Evolutionary conservation across 1,140 invertebrate species (phyloP), one percentile per base, ranked within the genome.

Genomic region (Philotrypesis tridentata): DNA sequence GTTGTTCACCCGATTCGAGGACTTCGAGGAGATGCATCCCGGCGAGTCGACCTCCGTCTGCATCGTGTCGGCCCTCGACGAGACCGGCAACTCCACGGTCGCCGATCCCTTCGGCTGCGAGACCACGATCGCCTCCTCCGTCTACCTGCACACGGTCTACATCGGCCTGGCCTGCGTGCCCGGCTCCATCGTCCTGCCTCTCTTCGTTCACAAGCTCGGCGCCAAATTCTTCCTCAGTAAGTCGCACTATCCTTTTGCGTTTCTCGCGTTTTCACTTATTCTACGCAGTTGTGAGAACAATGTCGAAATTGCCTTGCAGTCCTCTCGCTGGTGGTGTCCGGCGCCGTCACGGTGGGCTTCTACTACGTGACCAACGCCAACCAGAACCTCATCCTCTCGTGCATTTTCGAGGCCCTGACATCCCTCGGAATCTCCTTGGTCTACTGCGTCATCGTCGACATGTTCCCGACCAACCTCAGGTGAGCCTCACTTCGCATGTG

Each of bases 401-500:
- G 95, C 86, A 93, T 96, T 63, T 96, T 96, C 90, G 95, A 96
- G 91, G 95, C 95, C 0, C 90, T 96, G 21, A 96, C 95, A 12
- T 95, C 95, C 37, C 91, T 96, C 70, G 95, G 94, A 82, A 96
- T 96, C 86, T 95, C 95, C 89, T 92, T 95, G 75, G 93, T 96
- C 40, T 95, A 95, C 89, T 96, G 95, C 87, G 94, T 95, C 21
- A 94, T 96, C 85, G 95, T 96, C 75, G 95, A 96, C 88, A 91
- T 96, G 84, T 96, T 96, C 91, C 95, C 95, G 84, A 96, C 95
- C 68, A 95, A 96, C 92, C 92, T 96, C 85, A 95, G 95, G 95
- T 95, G 90, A 90, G 85, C 33, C 17, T 11, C 4, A 6, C 9
- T 31, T 17, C 65, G 37, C 55, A 11, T 7, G 60, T 61, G 11